These are phyloP conservation scores for Zaprionus tsacasi DNA, from an alignment of 1,140 invertebrate species.

Conservation along the genomic window DNA sequence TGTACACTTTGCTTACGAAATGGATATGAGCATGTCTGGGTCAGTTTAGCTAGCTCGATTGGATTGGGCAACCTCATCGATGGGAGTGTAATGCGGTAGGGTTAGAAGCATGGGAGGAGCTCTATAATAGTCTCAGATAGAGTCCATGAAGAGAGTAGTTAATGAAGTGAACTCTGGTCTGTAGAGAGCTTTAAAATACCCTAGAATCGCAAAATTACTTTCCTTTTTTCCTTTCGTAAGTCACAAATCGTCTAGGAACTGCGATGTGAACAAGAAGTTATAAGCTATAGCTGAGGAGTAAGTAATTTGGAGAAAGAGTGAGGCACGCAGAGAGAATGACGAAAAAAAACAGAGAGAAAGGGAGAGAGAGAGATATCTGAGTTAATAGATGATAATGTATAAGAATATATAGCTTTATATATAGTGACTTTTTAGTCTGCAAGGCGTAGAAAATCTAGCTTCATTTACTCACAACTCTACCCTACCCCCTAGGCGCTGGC, in stretches of 20 bases:
- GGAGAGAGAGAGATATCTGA: not conserved
- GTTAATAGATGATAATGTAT: not conserved
- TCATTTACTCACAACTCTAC: too few relatives aligned
- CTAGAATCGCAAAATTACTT: too few relatives aligned
- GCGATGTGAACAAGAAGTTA: too few relatives aligned
- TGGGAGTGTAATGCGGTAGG: not conserved
- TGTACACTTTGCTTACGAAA: not conserved
- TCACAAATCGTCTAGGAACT: too few relatives aligned
- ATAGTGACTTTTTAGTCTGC: too few relatives aligned
- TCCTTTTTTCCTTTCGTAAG: too few relatives aligned
- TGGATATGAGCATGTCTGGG: not conserved
- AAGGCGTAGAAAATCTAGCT: too few relatives aligned
- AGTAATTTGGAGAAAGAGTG: not conserved
- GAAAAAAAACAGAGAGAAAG: not conserved
- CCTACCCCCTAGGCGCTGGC: slow-evolving; percentile 25
- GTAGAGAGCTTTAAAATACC: too few relatives aligned
- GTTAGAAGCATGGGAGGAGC: not conserved
- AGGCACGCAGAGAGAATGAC: too few relatives aligned
- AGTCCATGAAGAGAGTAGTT: not conserved
- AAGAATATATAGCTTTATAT: not conserved
- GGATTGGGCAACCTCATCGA: not conserved
- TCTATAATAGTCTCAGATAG: not conserved
- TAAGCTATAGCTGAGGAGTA: not conserved
- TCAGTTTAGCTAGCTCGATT: not conserved
- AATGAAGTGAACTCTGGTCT: not conserved